A percentile compares a stretch with the other conserved stretches of the same genome.
Conservation (phyloP, 2,888 invertebrate species). For the Clivina fossor region DNA sequence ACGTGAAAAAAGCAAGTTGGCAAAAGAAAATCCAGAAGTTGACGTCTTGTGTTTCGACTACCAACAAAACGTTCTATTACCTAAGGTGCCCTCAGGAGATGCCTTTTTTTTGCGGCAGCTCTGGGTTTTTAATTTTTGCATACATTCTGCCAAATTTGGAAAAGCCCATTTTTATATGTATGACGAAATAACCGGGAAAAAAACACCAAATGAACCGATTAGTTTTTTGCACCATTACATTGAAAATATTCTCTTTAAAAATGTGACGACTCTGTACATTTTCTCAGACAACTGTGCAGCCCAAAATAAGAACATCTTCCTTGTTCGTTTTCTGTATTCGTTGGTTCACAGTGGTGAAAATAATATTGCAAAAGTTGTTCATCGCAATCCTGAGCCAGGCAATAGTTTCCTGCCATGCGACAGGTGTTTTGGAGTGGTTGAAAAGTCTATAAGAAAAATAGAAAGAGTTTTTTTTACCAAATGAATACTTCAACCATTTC, state of each 20-base stretch:
- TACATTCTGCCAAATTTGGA: too few species aligned
- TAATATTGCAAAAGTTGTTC: too few species aligned
- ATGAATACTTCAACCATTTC: too few species aligned
- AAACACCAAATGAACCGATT: too few species aligned
- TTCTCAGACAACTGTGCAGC: not conserved
- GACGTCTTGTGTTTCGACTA: constrained; percentile 5
- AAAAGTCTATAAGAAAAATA: constrained; percentile 1
- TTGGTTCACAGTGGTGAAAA: not conserved
- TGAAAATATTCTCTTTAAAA: too few species aligned
- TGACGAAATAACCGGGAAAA: too few species aligned
- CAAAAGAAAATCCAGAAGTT: not conserved
- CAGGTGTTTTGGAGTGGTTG: not conserved
- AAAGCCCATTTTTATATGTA: too few species aligned
- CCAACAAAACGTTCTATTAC: not conserved
- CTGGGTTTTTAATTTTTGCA: too few species aligned
- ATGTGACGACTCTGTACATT: not conserved
- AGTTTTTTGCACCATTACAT: too few species aligned
- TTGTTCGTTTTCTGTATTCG: constrained; percentile 3
- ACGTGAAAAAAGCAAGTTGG: not conserved
- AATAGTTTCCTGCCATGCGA: not conserved
- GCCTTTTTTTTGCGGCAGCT: not conserved
- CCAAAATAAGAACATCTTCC: not conserved
- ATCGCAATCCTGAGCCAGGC: too few species aligned
- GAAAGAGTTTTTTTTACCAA: constrained; percentile 3
- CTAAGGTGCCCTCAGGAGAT: not conserved